These are phyloP conservation scores for Oscarella lobularis DNA, from an alignment of 37 sponge, comb jelly and placozoan species.

Conservation along the genomic window DNA sequence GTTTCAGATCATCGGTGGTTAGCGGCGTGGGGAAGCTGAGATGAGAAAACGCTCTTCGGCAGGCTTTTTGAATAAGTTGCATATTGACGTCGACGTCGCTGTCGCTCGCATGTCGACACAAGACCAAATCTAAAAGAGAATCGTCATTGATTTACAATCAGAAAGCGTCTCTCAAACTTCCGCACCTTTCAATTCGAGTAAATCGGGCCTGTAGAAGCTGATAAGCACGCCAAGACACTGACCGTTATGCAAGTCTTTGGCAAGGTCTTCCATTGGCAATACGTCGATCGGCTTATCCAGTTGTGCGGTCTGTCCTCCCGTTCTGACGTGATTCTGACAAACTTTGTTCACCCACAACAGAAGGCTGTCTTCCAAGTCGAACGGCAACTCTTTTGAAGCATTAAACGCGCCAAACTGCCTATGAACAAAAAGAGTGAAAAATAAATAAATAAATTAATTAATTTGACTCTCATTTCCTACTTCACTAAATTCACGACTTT, in stretches of 20 bases:
- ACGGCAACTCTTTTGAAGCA: constrained; percentile 51
- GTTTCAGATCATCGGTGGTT: neutral
- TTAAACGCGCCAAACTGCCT: constrained; percentile 23
- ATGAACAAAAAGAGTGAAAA: neutral
- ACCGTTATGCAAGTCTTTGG: constrained; percentile 13
- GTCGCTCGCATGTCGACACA: neutral
- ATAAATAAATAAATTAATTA: neutral
- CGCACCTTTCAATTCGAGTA: neutral
- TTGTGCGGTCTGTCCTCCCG: neutral
- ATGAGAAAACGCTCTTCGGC: neutral
- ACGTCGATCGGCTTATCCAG: neutral
- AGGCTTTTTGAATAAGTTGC: neutral
- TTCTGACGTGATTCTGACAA: constrained; percentile 6
- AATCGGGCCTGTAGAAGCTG: neutral
- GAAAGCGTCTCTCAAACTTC: neutral
- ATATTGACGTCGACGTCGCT: neutral
- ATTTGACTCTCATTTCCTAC: neutral
- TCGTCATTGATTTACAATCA: neutral
- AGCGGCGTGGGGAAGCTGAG: neutral
- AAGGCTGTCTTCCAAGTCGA: constrained; percentile 32
- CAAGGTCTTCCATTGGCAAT: constrained; percentile 8
- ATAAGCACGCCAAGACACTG: constrained; percentile 17
- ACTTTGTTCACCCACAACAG: constrained; percentile 62
- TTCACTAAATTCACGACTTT: constrained; percentile 40
- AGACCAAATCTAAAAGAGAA: neutral